Evolutionary conservation across 2,797 vertebrate species (phyloP), one percentile per base, ranked within the genome.

Genomic region (Crypturellus tataupa): DNA sequence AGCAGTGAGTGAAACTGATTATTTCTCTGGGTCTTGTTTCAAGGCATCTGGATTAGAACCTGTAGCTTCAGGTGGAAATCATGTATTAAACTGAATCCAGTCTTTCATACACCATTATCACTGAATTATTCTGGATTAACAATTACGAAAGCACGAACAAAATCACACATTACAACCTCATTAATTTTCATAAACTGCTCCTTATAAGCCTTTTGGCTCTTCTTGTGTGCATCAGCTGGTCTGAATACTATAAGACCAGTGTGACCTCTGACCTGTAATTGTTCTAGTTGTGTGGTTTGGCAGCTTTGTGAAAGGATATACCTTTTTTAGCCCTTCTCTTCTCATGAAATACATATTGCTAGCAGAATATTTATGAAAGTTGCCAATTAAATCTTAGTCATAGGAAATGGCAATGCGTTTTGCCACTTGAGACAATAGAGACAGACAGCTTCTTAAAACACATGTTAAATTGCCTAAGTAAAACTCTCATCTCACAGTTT

Each of bases 1-100:
- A 97, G 98, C 98, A 89, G 99, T 99, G 96, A 98, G 99, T 98
- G 42, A 53, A 87, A 40, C 12, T 55, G 78, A 67, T 67, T 33
- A 49, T 87, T 91, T 27, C 27, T 80, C 18, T 86, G 33, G 12
- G 20, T 63, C 37, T 90, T 53, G 31, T 42, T 67, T 35, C n/a
- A 18, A 46, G 40, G 16, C 18, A 37, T 90, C 47, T 68, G 51
- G 7, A 39, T 75, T 42, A 82, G 47, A 55, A 70, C 37, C 13
- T 85, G 21, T 78, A 76, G 42, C 18, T 85, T 80, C 93, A 84
- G 15, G 4, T 49, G 56, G 35, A 87, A 37, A 25, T 91, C 5
- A n/a, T 7, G 4, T 68, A 37, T 15, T 80, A 31, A 83, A 68
- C 42, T 85, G 37, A 40, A 62, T 77, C 39, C 82, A 3, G 60